Evolutionary conservation across 2,113 vertebrate genomes (phyloP).

Genomic region (Sciurus niger): DNA sequence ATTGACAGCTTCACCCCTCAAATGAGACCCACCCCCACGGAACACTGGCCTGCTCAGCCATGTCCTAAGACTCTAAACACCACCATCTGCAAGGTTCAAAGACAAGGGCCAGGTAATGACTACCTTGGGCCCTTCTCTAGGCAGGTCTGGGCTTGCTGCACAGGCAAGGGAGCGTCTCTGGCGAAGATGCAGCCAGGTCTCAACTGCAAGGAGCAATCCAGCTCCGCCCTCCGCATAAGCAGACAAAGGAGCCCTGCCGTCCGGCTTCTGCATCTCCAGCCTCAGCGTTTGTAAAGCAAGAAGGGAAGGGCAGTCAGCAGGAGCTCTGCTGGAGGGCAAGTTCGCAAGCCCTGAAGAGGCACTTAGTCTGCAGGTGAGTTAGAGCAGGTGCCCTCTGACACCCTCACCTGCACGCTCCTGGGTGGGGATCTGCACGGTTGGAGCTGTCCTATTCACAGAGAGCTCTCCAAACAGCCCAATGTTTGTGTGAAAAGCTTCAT

Average conservation of each 20-base stretch:
- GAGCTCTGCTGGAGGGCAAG: accelerated
- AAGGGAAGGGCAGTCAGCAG: neutral
- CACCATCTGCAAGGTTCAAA: slow-evolving; percentile 60
- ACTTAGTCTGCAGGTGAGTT: accelerated
- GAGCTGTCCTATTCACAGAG: neutral
- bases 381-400: too few relatives aligned
- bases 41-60: slow-evolving; percentile 49
- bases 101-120: slow-evolving; percentile 59
- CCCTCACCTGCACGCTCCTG: too few relatives aligned
- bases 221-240: too few relatives aligned
- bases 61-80: slow-evolving; percentile 51
- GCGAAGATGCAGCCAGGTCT: neutral
- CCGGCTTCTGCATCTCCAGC: neutral
- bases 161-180: neutral
- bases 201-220: neutral
- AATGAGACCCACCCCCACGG: neutral
- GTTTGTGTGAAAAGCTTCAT: too few relatives aligned
- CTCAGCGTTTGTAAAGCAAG: neutral
- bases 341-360: neutral
- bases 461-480: neutral
- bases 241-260: accelerated
- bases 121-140: neutral
- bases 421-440: accelerated
- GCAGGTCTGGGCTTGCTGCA: slow-evolving; percentile 68
- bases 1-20: neutral